These are phyloP conservation scores for Drosophila dunni DNA, from an alignment of 1,140 invertebrate genomes.

Conservation along the genomic window DNA sequence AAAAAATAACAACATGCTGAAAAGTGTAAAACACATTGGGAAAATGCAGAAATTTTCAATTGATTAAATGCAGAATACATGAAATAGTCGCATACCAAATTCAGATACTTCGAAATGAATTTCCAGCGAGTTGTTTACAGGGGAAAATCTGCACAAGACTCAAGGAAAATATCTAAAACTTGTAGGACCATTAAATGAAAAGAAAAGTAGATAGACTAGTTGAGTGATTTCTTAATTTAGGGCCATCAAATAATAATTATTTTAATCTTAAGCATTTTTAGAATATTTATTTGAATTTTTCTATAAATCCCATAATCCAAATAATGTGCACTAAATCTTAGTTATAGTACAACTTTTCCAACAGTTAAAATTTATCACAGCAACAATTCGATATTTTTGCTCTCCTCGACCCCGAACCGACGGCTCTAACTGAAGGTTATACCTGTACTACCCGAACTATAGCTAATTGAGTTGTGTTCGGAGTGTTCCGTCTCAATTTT, in stretches of 20 bases:
- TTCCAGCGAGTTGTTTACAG: not conserved
- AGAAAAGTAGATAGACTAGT: too few species aligned
- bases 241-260: too few species aligned
- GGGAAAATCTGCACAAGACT: too few species aligned
- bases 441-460: conserved; percentile 11
- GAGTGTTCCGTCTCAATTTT: not conserved
- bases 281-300: too few species aligned
- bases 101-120: not conserved
- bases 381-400: not conserved
- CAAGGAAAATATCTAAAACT: too few species aligned
- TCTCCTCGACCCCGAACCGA: not conserved
- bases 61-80: conserved; percentile 65
- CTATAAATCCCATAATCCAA: too few species aligned
- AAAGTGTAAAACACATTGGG: conserved; percentile 77
- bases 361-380: not conserved
- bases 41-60: conserved; percentile 71
- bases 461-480: conserved; percentile 12
- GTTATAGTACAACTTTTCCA: too few species aligned
- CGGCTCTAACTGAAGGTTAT: not conserved
- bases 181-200: too few species aligned
- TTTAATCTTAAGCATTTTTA: too few species aligned
- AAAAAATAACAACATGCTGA: conserved; percentile 46
- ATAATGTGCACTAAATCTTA: too few species aligned
- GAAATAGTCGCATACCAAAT: conserved; percentile 3
- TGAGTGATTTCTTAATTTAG: too few species aligned